Conservation (phyloP, 2,113 vertebrate species). For the Tiliqua scincoides region DNA sequence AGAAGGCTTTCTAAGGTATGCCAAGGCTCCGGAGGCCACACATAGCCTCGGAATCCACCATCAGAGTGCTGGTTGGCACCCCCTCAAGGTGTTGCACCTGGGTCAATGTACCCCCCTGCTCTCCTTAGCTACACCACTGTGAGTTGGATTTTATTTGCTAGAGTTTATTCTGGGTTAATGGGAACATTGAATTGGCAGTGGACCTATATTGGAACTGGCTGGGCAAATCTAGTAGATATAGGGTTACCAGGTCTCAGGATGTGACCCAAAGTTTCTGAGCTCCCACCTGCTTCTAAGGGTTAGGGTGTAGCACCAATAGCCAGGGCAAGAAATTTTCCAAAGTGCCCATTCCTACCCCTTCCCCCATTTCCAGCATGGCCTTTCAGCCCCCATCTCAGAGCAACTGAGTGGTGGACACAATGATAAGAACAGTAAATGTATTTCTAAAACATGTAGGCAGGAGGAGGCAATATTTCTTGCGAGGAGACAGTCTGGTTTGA, state of each 20-base stretch:
- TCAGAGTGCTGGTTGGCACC: too few species aligned
- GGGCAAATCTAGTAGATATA: too few species aligned
- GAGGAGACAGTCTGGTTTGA: not conserved
- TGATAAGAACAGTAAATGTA: not conserved
- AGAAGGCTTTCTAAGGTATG: too few species aligned
- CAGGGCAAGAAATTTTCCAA: not conserved
- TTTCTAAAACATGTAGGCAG: not conserved
- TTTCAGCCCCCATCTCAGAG: not conserved
- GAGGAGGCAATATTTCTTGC: not conserved
- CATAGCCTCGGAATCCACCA: too few species aligned
- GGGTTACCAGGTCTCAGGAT: not conserved
- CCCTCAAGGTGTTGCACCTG: too few species aligned
- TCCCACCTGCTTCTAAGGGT: not conserved
- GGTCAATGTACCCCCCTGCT: too few species aligned
- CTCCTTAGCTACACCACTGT: too few species aligned
- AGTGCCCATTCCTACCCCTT: not conserved
- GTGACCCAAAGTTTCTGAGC: not conserved
- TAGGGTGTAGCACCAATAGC: too few species aligned
- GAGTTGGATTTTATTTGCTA: not conserved
- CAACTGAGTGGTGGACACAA: not conserved
- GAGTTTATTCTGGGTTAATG: not conserved
- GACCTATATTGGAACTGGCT: too few species aligned
- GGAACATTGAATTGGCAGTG: too few species aligned
- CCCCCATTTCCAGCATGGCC: not conserved
- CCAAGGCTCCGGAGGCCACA: too few species aligned